These are phyloP conservation scores for Drosophila glabriapex DNA, from an alignment of 2,888 invertebrate species.

Conservation along the genomic window DNA sequence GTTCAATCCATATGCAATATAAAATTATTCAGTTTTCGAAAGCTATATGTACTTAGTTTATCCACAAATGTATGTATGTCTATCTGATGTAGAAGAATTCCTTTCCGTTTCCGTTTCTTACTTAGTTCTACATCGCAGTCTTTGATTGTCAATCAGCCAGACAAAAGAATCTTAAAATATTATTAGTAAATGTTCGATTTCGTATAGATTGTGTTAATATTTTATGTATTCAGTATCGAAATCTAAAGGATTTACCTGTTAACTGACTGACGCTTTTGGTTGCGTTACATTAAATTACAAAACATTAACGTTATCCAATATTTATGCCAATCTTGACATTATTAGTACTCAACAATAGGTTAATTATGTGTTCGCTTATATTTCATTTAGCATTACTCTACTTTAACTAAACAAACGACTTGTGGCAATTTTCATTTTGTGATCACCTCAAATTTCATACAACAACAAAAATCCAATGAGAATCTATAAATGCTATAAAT, in stretches of 20 bases:
- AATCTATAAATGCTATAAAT: constrained; percentile 55
- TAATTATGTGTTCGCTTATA: constrained; percentile 11
- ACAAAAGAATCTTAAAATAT: not conserved
- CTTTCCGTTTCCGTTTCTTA: not conserved
- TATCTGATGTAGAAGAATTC: constrained; percentile 26
- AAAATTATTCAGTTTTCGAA: constrained; percentile 21
- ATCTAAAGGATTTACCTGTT: constrained; percentile 29
- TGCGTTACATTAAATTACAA: constrained; percentile 16
- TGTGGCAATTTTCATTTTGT: constrained; percentile 44
- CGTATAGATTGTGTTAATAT: constrained; percentile 10
- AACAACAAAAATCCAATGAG: constrained; percentile 19
- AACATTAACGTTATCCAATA: constrained; percentile 28
- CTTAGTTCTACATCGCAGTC: not conserved
- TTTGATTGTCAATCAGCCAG: not conserved
- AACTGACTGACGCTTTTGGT: constrained; percentile 37
- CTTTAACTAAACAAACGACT: constrained; percentile 12
- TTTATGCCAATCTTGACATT: constrained; percentile 8
- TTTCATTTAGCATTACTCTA: constrained; percentile 21
- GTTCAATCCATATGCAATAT: constrained; percentile 47
- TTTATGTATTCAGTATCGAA: constrained; percentile 4
- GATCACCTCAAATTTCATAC: constrained; percentile 30
- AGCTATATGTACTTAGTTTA: constrained; percentile 16
- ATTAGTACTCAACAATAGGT: constrained; percentile 14
- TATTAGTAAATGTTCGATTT: constrained; percentile 11
- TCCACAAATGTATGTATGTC: not conserved